Conservation (phyloP, 2,888 invertebrate genomes). For the Heliconius sara region DNA sequence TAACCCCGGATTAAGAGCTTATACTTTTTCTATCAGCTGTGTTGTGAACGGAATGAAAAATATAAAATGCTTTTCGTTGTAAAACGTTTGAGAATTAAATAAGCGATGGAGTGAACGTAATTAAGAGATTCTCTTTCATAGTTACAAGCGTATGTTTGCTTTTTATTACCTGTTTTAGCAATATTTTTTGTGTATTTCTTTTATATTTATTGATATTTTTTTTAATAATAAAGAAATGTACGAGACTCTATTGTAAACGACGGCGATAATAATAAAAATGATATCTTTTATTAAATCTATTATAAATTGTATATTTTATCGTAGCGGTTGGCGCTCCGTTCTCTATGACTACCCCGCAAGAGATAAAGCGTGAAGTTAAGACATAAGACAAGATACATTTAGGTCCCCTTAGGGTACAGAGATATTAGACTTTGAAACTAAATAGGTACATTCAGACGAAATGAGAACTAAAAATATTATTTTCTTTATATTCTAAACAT, state of each 20-base stretch:
- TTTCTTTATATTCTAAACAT: not conserved
- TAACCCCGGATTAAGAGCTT: slow-evolving; percentile 9
- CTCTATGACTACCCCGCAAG: too few species aligned
- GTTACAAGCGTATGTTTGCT: not conserved
- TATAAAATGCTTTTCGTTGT: not conserved
- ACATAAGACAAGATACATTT: too few species aligned
- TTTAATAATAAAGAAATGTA: too few species aligned
- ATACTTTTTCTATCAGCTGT: slow-evolving; percentile 1
- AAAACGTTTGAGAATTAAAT: not conserved
- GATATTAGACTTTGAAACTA: too few species aligned
- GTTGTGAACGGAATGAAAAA: not conserved
- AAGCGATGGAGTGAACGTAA: not conserved
- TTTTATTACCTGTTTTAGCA: not conserved
- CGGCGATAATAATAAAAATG: too few species aligned
- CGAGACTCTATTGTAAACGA: too few species aligned
- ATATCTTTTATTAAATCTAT: too few species aligned
- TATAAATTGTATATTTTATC: too few species aligned
- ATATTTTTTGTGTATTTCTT: too few species aligned
- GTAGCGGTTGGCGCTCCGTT: too few species aligned
- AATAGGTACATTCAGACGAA: not conserved
- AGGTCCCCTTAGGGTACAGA: not conserved
- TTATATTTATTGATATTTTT: not conserved
- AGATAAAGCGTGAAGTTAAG: too few species aligned
- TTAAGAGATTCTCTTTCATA: not conserved
- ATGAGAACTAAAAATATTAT: not conserved